A percentile compares a stretch with the other conserved stretches of the same genome.
phyloP scores from a whole-genome alignment of 1,140 invertebrate genomes.

The Helicoverpa zea region DNA sequence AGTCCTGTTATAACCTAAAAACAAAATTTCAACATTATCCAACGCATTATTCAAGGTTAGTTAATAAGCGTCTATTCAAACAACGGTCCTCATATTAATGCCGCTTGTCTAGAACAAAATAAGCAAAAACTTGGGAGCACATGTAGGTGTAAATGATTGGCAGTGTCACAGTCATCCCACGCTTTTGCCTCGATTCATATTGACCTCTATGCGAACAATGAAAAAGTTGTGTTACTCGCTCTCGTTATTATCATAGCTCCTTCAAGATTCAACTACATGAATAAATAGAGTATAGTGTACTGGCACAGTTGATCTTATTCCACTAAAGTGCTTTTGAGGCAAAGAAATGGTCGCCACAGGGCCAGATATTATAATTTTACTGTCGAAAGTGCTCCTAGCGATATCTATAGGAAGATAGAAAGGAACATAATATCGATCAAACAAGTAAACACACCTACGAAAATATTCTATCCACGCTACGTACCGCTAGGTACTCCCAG shows the following conservation, averaged over 20 bases:
- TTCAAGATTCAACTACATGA: conserved; percentile 41
- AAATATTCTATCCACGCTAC: no score
- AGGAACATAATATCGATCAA: no score
- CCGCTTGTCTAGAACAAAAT: conserved; percentile 55
- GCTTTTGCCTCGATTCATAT: conserved; percentile 65
- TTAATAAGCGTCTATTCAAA: conserved; percentile 59
- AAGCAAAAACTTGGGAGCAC: conserved; percentile 59
- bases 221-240: conserved; percentile 55
- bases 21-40: neutral
- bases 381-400: no score
- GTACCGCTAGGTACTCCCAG: no score
- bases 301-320: neutral
- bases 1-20: no score
- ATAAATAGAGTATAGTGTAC: conserved; percentile 9
- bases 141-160: conserved; percentile 53
- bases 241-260: conserved; percentile 61
- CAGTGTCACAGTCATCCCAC: conserved; percentile 71
- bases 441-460: no score
- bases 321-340: no score
- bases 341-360: no score
- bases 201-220: conserved; percentile 69
- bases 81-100: conserved; percentile 59
- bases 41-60: neutral
- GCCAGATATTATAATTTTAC: no score
- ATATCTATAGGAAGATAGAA: no score